Percentiles rank a stretch among this genome's conserved stretches.
Conservation (phyloP, 2,888 invertebrate species). For the Magallana nippona region DNA sequence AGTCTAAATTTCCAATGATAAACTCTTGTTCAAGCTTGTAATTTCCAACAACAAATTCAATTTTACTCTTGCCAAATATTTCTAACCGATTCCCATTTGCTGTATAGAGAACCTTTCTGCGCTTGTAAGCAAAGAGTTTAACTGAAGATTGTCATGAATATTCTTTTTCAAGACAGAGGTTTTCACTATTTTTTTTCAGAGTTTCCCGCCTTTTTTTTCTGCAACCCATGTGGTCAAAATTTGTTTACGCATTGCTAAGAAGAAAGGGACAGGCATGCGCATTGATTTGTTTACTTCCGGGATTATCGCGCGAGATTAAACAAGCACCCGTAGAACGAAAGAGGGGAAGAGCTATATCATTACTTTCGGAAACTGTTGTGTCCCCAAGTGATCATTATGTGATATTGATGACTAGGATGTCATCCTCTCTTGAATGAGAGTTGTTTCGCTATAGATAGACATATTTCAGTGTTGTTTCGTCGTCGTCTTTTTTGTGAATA, state of each 20-base stretch:
- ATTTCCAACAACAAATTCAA: too few relatives aligned
- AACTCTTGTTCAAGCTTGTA: too few relatives aligned
- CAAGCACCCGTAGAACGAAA: background rate
- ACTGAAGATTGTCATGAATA: too few relatives aligned
- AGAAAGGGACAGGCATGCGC: constrained; percentile 12
- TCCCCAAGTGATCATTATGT: background rate
- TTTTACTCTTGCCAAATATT: too few relatives aligned
- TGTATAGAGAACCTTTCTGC: too few relatives aligned
- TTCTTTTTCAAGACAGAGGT: too few relatives aligned
- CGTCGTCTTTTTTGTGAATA: background rate
- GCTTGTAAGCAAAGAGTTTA: too few relatives aligned
- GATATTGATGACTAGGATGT: background rate
- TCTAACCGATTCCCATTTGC: too few relatives aligned
- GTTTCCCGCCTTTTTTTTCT: background rate
- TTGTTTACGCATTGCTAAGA: constrained; percentile 29
- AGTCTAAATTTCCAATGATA: too few relatives aligned
- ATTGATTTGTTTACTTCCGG: background rate
- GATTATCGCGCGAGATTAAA: constrained; percentile 31
- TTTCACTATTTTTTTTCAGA: background rate
- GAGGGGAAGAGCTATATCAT: background rate
- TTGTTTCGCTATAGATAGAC: background rate
- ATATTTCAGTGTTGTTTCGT: background rate
- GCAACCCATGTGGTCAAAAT: background rate
- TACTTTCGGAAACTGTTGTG: constrained; percentile 10
- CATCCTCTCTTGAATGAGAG: background rate